Percentiles rank a stretch among this genome's conserved stretches.
phyloP scores from a whole-genome alignment of 2,888 invertebrate species.

The Bellardia bayeri region DNA sequence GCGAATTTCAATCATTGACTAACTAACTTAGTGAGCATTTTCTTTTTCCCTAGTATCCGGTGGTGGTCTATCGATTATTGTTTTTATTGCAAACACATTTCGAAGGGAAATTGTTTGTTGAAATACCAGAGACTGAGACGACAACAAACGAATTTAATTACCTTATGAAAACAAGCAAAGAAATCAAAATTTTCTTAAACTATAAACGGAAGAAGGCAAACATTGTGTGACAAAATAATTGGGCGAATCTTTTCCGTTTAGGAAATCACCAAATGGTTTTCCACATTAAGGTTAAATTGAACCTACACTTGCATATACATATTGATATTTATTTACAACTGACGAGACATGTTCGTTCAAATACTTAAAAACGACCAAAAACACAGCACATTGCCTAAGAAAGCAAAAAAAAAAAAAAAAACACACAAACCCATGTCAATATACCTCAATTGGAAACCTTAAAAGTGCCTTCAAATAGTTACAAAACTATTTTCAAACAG shows the following conservation, averaged over 20 bases:
- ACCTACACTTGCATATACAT: not conserved
- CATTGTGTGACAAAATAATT: slow-evolving; percentile 11
- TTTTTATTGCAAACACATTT: slow-evolving; percentile 41
- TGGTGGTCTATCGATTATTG: slow-evolving; percentile 63
- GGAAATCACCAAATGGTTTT: slow-evolving; percentile 11
- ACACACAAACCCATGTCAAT: slow-evolving; percentile 61
- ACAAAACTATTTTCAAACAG: not conserved
- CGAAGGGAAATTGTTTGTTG: slow-evolving; percentile 35
- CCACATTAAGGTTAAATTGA: slow-evolving; percentile 60
- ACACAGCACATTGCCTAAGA: not conserved
- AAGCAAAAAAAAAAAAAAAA: not conserved
- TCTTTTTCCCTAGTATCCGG: slow-evolving; percentile 74
- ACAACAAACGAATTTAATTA: slow-evolving; percentile 41
- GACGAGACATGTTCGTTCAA: slow-evolving; percentile 20
- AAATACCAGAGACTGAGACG: not conserved
- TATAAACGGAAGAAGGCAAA: not conserved
- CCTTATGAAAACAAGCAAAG: slow-evolving; percentile 14
- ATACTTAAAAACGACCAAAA: not conserved
- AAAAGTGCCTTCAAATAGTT: slow-evolving; percentile 46
- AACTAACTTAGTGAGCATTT: slow-evolving; percentile 80
- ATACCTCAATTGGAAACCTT: slow-evolving; percentile 66
- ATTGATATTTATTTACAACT: slow-evolving; percentile 30
- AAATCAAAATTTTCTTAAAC: slow-evolving; percentile 32
- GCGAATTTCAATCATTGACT: slow-evolving; percentile 78
- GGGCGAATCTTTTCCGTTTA: slow-evolving; percentile 2